Evolutionary conservation across 1,140 invertebrate genomes (phyloP).

Genomic region (Heliconius himera): DNA sequence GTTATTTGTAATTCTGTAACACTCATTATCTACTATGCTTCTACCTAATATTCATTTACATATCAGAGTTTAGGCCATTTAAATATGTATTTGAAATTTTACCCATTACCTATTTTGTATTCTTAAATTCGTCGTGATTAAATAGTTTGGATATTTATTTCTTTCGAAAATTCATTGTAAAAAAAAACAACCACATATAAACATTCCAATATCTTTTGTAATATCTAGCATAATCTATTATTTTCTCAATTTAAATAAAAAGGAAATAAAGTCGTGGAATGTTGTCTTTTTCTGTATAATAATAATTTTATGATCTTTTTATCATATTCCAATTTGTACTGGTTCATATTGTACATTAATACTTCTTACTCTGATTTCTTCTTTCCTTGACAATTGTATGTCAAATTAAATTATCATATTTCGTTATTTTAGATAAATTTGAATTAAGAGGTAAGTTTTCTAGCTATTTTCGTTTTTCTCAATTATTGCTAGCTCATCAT

Average conservation of each 20-base stretch:
- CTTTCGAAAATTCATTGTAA: neutral
- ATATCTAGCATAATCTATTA: neutral
- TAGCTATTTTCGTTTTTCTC: constrained; percentile 62
- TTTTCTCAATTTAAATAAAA: neutral
- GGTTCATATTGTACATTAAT: constrained; percentile 18
- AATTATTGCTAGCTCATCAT: constrained; percentile 73
- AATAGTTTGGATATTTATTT: neutral
- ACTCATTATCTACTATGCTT: constrained; percentile 15
- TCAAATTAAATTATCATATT: constrained; percentile 14
- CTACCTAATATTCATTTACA: constrained; percentile 12
- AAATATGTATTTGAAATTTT: neutral
- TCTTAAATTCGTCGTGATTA: neutral
- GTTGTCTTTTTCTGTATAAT: neutral
- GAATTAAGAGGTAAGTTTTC: constrained; percentile 23
- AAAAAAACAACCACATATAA: too few species aligned
- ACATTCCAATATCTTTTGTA: neutral
- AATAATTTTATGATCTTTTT: neutral
- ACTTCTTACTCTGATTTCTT: constrained; percentile 18
- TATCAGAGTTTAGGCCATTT: constrained; percentile 22
- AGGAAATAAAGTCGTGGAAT: neutral
- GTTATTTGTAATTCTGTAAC: constrained; percentile 19
- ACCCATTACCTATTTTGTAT: neutral
- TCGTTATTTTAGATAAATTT: neutral
- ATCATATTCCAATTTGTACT: constrained; percentile 27
- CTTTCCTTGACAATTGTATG: neutral